Evolutionary conservation across 2,888 invertebrate species (phyloP).

Genomic region (Lochmaea capreae): DNA sequence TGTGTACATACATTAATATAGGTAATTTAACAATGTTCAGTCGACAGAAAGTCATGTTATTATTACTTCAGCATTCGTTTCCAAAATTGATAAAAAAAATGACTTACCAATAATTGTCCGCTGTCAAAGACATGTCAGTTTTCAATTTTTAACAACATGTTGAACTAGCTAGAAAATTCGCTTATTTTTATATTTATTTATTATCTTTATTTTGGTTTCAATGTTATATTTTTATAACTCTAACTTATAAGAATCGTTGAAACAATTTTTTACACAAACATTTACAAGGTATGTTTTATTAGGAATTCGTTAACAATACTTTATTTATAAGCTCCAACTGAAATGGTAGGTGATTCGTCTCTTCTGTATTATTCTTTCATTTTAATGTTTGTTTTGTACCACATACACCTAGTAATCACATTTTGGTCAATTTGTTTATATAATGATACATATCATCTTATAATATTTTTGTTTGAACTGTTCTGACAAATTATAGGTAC

Average conservation of each 20-base stretch:
- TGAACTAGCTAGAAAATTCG: neutral
- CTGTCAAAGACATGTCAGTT: neutral
- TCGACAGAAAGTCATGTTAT: too few relatives aligned
- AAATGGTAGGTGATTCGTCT: neutral
- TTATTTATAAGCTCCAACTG: neutral
- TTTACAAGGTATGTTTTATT: neutral
- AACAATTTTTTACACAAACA: neutral
- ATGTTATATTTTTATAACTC: neutral
- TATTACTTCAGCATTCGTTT: too few relatives aligned
- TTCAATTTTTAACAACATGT: neutral
- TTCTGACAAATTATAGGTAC: too few relatives aligned
- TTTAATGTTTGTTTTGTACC: too few relatives aligned
- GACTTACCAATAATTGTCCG: too few relatives aligned
- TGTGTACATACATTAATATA: too few relatives aligned
- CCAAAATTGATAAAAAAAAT: too few relatives aligned
- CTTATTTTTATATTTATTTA: slow-evolving; percentile 4
- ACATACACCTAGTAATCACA: neutral
- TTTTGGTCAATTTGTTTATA: too few relatives aligned
- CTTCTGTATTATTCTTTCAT: neutral
- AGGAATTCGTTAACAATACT: neutral
- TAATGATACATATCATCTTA: too few relatives aligned
- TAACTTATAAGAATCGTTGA: neutral
- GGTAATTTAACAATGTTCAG: too few relatives aligned
- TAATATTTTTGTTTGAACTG: too few relatives aligned
- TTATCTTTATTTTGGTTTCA: neutral